A percentile compares a stretch with the other conserved stretches of the same genome.
These are phyloP conservation scores for Rhingia campestris DNA, from an alignment of 2,888 invertebrate genomes.

Conservation along the genomic window DNA sequence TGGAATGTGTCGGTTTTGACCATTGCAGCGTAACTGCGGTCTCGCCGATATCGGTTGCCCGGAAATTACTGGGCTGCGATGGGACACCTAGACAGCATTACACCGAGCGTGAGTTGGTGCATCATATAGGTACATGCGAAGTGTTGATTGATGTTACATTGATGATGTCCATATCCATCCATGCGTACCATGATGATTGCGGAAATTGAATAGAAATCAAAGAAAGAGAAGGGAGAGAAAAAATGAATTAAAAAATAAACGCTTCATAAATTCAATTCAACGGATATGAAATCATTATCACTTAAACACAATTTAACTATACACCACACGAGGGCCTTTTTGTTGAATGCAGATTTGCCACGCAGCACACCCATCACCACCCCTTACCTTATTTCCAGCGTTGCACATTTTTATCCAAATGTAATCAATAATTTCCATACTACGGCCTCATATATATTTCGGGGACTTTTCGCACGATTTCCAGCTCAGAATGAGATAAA, in stretches of 20 bases:
- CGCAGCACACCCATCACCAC: not conserved
- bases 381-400: not conserved
- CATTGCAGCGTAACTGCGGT: conserved; percentile 95
- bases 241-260: conserved; percentile 15
- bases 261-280: conserved; percentile 49
- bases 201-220: conserved; percentile 72
- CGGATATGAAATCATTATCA: conserved; percentile 61
- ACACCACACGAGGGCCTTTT: conserved; percentile 21
- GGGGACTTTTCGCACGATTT: conserved; percentile 44
- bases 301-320: conserved; percentile 37
- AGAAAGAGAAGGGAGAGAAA: conserved; percentile 24
- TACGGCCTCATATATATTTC: conserved; percentile 11
- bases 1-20: conserved; percentile 95
- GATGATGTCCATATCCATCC: conserved; percentile 38
- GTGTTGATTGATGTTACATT: conserved; percentile 44
- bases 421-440: conserved; percentile 55
- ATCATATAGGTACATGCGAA: conserved; percentile 15
- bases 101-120: not conserved
- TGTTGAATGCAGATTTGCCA: conserved; percentile 31
- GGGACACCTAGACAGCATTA: conserved; percentile 89
- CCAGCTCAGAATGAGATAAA: conserved; percentile 36
- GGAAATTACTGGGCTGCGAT: conserved; percentile 95
- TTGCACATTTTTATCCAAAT: conserved; percentile 30
- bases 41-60: conserved; percentile 93
- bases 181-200: conserved; percentile 42